Conservation (phyloP, 2,888 invertebrate species). For the Stenurella melanura region DNA sequence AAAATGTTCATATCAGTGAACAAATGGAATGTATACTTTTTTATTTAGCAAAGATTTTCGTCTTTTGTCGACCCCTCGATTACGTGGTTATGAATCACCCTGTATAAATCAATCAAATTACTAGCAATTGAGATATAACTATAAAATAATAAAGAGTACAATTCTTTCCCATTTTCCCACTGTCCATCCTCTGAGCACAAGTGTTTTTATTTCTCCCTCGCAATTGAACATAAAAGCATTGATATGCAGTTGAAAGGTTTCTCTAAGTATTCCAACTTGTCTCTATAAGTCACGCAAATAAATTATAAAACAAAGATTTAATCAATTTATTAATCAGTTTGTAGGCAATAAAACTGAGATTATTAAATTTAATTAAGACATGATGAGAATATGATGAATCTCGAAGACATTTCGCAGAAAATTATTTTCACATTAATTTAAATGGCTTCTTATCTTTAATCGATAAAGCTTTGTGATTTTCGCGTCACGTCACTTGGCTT, state of each 20-base stretch:
- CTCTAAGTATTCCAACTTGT: not conserved
- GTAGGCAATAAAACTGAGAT: not conserved
- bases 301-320: not conserved
- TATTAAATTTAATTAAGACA: constrained; percentile 1
- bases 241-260: not conserved
- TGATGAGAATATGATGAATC: not conserved
- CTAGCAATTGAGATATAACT: too few species aligned
- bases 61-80: too few species aligned
- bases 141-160: too few species aligned
- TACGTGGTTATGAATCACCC: too few species aligned
- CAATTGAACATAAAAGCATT: not conserved
- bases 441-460: constrained; percentile 23
- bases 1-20: too few species aligned
- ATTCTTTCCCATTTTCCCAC: too few species aligned
- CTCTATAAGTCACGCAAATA: not conserved
- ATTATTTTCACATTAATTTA: constrained; percentile 24
- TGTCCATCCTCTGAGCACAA: too few species aligned
- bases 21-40: too few species aligned
- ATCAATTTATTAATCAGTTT: not conserved
- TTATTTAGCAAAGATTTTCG: too few species aligned
- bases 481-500: not conserved
- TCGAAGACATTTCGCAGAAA: not conserved
- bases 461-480: constrained; percentile 11
- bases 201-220: not conserved
- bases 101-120: too few species aligned